These are phyloP conservation scores for Leptinotarsa haldemani DNA, from an alignment of 2,888 invertebrate genomes.

Conservation along the genomic window DNA sequence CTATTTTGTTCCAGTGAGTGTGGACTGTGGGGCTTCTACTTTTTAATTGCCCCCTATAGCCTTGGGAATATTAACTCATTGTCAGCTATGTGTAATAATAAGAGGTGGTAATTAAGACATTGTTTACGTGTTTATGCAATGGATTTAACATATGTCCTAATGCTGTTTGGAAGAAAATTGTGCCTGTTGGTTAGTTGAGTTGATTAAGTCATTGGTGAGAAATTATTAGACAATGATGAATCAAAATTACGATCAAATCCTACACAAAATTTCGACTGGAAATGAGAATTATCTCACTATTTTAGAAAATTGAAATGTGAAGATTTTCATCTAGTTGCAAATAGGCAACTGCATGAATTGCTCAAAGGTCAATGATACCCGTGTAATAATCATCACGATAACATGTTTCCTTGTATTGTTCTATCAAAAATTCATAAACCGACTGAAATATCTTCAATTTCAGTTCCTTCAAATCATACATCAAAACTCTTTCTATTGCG, in stretches of 20 bases:
- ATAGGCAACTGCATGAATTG: too few species aligned
- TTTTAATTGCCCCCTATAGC: slow-evolving; percentile 24
- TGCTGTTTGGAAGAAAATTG: not conserved
- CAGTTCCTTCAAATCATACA: too few species aligned
- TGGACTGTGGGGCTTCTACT: not conserved
- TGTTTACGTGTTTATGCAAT: not conserved
- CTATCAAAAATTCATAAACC: too few species aligned
- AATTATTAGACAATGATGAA: not conserved
- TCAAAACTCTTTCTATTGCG: too few species aligned
- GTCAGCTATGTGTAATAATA: not conserved
- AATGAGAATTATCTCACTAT: too few species aligned
- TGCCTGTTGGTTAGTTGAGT: not conserved
- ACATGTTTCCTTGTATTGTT: too few species aligned
- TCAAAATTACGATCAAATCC: not conserved
- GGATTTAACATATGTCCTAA: not conserved
- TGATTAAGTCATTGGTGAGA: not conserved
- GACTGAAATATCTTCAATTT: too few species aligned
- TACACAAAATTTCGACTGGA: too few species aligned
- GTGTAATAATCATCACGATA: too few species aligned
- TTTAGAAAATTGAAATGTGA: too few species aligned
- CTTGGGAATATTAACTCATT: slow-evolving; percentile 23
- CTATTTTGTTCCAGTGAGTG: not conserved
- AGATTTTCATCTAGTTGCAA: too few species aligned
- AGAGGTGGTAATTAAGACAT: slow-evolving; percentile 22
- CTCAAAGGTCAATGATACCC: too few species aligned